phyloP scores from a whole-genome alignment of 2,113 vertebrate genomes.

The Siniperca knerii region DNA sequence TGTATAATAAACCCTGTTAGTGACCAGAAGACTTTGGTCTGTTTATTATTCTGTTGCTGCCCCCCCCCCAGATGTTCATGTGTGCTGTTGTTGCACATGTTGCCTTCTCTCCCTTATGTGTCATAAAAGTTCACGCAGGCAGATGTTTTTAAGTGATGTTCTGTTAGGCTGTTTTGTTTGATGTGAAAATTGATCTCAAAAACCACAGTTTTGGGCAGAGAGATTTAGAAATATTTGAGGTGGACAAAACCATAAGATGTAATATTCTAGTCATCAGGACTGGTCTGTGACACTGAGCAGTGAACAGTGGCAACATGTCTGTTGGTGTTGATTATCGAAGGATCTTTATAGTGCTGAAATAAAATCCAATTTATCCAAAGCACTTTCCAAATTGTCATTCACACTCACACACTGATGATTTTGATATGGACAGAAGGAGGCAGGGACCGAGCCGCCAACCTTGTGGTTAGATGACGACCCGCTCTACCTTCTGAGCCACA shows the following conservation, averaged over 20 bases:
- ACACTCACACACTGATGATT: not conserved
- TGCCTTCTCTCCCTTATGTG: conserved; percentile 45
- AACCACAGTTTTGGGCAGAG: conserved; percentile 9
- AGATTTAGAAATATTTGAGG: not conserved
- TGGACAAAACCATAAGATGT: not conserved
- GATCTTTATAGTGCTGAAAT: not conserved
- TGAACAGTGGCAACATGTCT: conserved; percentile 2
- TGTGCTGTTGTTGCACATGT: conserved; percentile 73
- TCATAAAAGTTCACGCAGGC: conserved; percentile 58
- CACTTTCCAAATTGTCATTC: not conserved
- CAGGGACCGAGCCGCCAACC: not conserved
- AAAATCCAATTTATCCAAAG: not conserved
- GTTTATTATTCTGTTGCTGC: conserved; percentile 77
- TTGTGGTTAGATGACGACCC: not conserved
- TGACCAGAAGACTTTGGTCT: conserved; percentile 59
- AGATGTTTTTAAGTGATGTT: conserved; percentile 62
- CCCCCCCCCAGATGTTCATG: conserved; percentile 57
- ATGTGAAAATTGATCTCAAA: conserved; percentile 14
- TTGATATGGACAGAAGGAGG: not conserved
- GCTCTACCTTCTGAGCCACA: not conserved
- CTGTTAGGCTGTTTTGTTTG: conserved; percentile 10
- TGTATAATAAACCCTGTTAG: conserved; percentile 70
- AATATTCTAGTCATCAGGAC: not conserved
- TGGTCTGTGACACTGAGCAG: not conserved
- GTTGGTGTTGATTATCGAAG: conserved; percentile 1